Evolutionary conservation across 2,888 invertebrate species (phyloP).

Genomic region (Caenorhabditis macrosperma): DNA sequence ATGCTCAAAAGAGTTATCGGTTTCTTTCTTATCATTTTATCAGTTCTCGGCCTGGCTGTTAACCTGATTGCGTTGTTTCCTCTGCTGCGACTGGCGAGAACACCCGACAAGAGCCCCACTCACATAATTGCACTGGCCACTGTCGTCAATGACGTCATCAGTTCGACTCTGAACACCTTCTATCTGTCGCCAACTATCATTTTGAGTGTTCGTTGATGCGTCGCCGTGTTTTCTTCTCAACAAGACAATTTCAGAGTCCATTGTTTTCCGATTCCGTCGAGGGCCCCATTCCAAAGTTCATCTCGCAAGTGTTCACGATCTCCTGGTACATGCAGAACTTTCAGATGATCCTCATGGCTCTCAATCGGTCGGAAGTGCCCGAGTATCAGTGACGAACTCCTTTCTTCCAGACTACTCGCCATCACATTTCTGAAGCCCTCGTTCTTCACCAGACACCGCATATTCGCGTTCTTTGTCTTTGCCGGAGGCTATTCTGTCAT

Average conservation of each 20-base stretch:
- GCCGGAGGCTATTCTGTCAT: neutral
- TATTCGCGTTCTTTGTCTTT: neutral
- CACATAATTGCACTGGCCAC: neutral
- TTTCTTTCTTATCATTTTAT: neutral
- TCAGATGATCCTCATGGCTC: neutral
- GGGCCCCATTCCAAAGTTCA: neutral
- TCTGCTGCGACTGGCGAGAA: neutral
- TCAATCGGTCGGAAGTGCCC: neutral
- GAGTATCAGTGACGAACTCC: neutral
- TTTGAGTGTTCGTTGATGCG: neutral
- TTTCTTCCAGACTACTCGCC: neutral
- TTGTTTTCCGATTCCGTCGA: neutral
- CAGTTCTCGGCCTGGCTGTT: neutral
- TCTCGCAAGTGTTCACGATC: neutral
- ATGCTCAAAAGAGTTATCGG: neutral
- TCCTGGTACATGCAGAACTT: slow-evolving; percentile 5
- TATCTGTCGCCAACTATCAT: slow-evolving; percentile 1
- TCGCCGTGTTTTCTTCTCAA: too few relatives aligned
- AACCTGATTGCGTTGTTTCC: neutral
- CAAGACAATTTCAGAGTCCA: neutral
- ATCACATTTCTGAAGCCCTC: neutral
- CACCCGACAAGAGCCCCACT: neutral
- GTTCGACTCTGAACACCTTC: neutral
- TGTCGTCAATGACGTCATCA: neutral
- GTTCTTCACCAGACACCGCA: neutral